Conservation (phyloP, 64 coral and sea anemone genomes). For the Acropora tenuis region DNA sequence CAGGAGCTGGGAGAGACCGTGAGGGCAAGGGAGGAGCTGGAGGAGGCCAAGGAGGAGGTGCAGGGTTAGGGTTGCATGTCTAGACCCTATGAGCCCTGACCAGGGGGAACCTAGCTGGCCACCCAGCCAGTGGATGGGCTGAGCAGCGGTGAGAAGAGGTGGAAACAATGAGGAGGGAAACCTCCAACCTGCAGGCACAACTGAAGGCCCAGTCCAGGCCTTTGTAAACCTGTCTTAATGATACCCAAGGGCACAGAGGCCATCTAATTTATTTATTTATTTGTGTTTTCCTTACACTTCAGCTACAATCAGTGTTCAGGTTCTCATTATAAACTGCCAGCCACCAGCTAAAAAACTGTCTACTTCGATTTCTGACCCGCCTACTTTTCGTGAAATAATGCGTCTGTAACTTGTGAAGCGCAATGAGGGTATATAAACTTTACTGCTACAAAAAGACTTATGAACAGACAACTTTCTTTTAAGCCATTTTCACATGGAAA, state of each 20-base stretch:
- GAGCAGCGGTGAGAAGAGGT: constrained; percentile 10
- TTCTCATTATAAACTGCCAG: constrained; percentile 11
- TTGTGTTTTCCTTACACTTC: constrained; percentile 15
- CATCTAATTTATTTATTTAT: neutral
- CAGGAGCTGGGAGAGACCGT: constrained; percentile 4
- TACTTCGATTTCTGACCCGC: neutral
- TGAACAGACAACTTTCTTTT: constrained; percentile 11
- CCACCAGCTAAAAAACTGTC: constrained; percentile 14
- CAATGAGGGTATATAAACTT: neutral
- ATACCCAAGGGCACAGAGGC: constrained; percentile 5
- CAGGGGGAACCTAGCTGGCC: constrained; percentile 3
- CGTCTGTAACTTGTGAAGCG: constrained; percentile 14
- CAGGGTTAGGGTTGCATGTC: constrained; percentile 13
- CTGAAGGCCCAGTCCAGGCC: constrained; percentile 12
- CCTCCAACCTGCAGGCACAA: constrained; percentile 10
- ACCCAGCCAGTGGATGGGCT: constrained; percentile 5
- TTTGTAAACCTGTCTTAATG: constrained; percentile 15
- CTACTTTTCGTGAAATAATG: neutral
- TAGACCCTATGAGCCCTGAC: constrained; percentile 4
- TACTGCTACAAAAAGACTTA: constrained; percentile 12
- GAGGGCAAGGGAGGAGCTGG: constrained; percentile 8
- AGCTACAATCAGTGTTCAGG: constrained; percentile 14
- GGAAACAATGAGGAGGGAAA: neutral
- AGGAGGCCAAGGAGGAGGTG: neutral
- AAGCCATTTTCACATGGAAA: constrained; percentile 7